Evolutionary conservation across 2,888 invertebrate genomes (phyloP).

Genomic region (Xanthorhoe designata): DNA sequence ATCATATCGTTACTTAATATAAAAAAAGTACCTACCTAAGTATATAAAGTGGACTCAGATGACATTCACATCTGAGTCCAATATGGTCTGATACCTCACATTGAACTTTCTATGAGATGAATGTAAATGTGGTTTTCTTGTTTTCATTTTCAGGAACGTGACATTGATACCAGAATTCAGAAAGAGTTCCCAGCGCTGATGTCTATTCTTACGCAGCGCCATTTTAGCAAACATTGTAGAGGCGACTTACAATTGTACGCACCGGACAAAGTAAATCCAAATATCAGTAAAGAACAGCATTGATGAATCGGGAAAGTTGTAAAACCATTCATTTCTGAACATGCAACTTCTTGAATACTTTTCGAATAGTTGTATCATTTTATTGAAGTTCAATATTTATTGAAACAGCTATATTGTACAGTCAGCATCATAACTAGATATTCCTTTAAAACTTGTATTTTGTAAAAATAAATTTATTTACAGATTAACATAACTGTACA

Average conservation of each 20-base stretch:
- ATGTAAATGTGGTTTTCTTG: neutral
- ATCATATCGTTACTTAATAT: too few species aligned
- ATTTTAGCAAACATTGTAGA: constrained; percentile 74
- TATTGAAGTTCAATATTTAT: too few species aligned
- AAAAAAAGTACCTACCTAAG: too few species aligned
- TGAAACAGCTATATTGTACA: neutral
- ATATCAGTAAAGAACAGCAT: neutral
- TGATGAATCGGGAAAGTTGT: neutral
- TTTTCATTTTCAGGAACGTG: constrained; percentile 62
- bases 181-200: constrained; percentile 84
- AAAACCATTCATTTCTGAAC: neutral
- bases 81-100: too few species aligned
- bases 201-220: constrained; percentile 86
- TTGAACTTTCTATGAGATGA: too few species aligned
- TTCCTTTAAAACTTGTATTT: too few species aligned
- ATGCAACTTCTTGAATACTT: neutral
- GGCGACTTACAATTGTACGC: constrained; percentile 60
- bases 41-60: too few species aligned
- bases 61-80: too few species aligned
- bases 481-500: too few species aligned
- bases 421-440: neutral
- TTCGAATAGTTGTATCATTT: too few species aligned
- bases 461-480: too few species aligned
- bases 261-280: constrained; percentile 41
- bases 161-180: constrained; percentile 64